Conservation (phyloP, 1,140 invertebrate genomes). For the Meloidogyne chitwoodi region DNA sequence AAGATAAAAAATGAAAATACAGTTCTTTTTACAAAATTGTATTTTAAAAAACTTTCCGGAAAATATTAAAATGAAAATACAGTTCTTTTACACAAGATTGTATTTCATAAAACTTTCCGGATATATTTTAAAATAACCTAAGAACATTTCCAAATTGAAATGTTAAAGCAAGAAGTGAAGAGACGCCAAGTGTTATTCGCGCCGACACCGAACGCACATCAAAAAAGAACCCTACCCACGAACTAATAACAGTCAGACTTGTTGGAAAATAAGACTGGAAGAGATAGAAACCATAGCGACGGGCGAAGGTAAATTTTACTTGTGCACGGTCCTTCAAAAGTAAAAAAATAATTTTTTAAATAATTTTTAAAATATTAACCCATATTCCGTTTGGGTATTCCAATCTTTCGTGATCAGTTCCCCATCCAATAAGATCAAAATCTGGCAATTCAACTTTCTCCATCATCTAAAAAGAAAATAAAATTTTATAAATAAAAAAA, state of each 20-base stretch:
- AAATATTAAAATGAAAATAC: background rate
- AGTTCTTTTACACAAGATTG: background rate
- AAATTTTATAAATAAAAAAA: background rate
- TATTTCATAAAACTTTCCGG: too few relatives aligned
- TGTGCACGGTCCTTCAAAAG: conserved; percentile 22
- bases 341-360: conserved; percentile 3
- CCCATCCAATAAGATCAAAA: conserved; percentile 59
- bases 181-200: conserved; percentile 57
- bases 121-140: background rate
- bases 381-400: conserved; percentile 59
- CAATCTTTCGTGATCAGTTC: conserved; percentile 53
- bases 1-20: too few relatives aligned
- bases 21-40: too few relatives aligned
- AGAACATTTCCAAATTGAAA: conserved; percentile 59
- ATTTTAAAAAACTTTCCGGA: background rate
- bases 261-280: conserved; percentile 60
- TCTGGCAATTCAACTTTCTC: conserved; percentile 59
- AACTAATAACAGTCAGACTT: conserved; percentile 51
- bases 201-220: conserved; percentile 57
- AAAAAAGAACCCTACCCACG: conserved; percentile 60
- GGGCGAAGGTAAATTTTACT: conserved; percentile 60
- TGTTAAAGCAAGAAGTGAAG: conserved; percentile 51
- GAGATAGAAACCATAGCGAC: conserved; percentile 59
- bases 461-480: conserved; percentile 44
- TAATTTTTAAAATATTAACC: conserved; percentile 9